Conservation (phyloP, 1,140 invertebrate genomes). For the Scylla paramamosain region DNA sequence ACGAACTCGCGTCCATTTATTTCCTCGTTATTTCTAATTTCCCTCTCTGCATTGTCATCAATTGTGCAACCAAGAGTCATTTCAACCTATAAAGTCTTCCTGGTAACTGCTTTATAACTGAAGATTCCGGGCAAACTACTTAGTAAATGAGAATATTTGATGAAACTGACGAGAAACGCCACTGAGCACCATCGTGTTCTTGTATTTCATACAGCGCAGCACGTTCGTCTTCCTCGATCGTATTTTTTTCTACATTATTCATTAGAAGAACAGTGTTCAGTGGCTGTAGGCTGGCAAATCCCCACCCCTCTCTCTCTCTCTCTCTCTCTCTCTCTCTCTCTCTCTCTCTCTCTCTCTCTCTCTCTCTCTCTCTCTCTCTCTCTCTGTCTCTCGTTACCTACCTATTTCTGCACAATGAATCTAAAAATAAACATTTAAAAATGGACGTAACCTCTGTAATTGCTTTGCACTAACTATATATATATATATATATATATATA, state of each 20-base stretch:
- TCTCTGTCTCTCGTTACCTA: not conserved
- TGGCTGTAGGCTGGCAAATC: not conserved
- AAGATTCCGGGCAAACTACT: too few relatives aligned
- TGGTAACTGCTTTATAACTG: too few relatives aligned
- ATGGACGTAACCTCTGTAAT: not conserved
- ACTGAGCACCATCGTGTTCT: not conserved
- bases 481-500: not conserved
- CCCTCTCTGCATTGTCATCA: too few relatives aligned
- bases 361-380: slow-evolving; percentile 55
- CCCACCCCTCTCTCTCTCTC: too few relatives aligned
- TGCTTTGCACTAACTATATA: not conserved
- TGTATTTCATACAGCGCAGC: not conserved
- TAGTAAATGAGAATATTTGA: too few relatives aligned
- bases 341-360: slow-evolving; percentile 55
- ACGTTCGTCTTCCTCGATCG: not conserved
- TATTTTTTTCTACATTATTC: not conserved
- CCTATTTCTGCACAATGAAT: not conserved
- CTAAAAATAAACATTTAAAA: not conserved
- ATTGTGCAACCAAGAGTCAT: too few relatives aligned
- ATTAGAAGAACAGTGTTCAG: not conserved
- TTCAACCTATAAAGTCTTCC: too few relatives aligned
- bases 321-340: slow-evolving; percentile 4
- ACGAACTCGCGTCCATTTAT: too few relatives aligned
- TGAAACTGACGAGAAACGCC: not conserved
- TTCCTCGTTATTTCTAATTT: too few relatives aligned